Percentiles rank a stretch among this genome's conserved stretches.
phyloP scores from a whole-genome alignment of 2,797 vertebrate species.

The Champsocephalus gunnari region DNA sequence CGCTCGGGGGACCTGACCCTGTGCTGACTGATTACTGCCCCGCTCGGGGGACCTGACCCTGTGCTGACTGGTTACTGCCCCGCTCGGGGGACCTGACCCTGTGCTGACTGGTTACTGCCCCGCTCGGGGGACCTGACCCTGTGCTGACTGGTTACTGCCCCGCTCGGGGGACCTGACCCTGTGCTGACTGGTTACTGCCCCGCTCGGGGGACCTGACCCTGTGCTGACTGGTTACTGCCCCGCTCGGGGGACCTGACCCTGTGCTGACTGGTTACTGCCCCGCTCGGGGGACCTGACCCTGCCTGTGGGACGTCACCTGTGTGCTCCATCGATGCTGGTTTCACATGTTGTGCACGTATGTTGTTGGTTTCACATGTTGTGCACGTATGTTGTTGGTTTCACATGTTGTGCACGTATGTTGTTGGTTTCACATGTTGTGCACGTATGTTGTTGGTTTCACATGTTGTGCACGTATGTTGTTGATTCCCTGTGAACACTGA shows the following conservation, averaged over 20 bases:
- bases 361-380: too few species aligned
- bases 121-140: too few species aligned
- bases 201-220: too few species aligned
- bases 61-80: not conserved
- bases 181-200: not conserved
- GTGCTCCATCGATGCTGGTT: slow-evolving; percentile 52
- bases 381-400: too few species aligned
- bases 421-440: too few species aligned
- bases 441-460: slow-evolving; percentile 23
- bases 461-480: slow-evolving; percentile 48
- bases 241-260: too few species aligned
- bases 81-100: too few species aligned
- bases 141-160: not conserved
- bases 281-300: not conserved
- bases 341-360: slow-evolving; percentile 13
- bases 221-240: not conserved
- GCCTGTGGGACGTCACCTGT: slow-evolving; percentile 13
- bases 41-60: too few species aligned
- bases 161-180: too few species aligned
- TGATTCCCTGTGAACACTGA: slow-evolving; percentile 60
- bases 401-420: too few species aligned
- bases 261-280: not conserved
- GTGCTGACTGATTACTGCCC: not conserved
- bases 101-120: not conserved
- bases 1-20: too few species aligned